A percentile compares a stretch with the other conserved stretches of the same genome.
These are phyloP conservation scores for Antrozous pallidus DNA, from an alignment of 2,797 vertebrate genomes.

Conservation along the genomic window DNA sequence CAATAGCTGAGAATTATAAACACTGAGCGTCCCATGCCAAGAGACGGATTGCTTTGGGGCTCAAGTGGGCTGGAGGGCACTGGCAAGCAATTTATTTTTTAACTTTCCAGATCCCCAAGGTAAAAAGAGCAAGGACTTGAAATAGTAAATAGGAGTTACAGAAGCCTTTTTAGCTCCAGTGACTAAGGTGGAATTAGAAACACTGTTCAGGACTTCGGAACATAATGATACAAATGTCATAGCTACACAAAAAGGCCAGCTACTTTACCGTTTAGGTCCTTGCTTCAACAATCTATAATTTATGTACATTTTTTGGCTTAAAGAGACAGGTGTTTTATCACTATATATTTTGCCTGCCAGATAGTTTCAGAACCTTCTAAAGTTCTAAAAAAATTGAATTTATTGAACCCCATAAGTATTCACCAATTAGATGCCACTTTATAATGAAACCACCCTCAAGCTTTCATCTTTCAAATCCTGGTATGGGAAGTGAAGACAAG, in stretches of 20 bases:
- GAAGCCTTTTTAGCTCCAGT: neutral
- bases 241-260: neutral
- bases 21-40: neutral
- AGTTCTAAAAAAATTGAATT: conserved; percentile 1
- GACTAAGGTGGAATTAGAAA: conserved; percentile 7
- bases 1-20: conserved; percentile 36
- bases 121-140: conserved; percentile 20
- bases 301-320: neutral
- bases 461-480: neutral
- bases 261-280: neutral
- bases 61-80: neutral
- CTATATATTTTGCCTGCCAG: neutral
- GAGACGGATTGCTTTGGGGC: neutral
- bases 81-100: neutral
- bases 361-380: neutral
- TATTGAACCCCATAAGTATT: neutral
- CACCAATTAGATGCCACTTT: neutral
- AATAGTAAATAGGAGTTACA: neutral
- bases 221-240: neutral
- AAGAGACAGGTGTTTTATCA: neutral
- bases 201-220: neutral
- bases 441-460: neutral
- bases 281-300: neutral
- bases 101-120: neutral
- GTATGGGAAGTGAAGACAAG: neutral